Evolutionary conservation across 2,113 vertebrate species (phyloP).

Genomic region (Mohoua ochrocephala): DNA sequence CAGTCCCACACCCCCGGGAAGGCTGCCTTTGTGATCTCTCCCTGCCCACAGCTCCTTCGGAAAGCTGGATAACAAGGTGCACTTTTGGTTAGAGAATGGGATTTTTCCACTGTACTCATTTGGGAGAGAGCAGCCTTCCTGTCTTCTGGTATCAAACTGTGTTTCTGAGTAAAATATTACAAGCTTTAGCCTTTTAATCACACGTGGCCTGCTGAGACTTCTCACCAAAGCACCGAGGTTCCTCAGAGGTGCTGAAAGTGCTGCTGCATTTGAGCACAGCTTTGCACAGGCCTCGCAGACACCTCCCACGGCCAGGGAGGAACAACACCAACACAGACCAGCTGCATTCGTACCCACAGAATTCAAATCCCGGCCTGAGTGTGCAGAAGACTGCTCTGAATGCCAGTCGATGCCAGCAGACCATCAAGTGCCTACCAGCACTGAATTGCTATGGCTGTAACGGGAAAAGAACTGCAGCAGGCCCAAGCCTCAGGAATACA

Average conservation of each 20-base stretch:
- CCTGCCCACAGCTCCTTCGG: background rate
- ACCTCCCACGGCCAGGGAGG: background rate
- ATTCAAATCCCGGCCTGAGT: background rate
- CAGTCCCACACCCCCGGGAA: background rate
- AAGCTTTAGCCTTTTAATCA: background rate
- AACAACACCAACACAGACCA: background rate
- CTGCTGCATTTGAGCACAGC: background rate
- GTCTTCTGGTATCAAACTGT: background rate
- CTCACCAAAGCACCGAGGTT: background rate
- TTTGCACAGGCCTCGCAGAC: background rate
- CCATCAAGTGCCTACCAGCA: background rate
- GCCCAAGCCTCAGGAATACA: background rate
- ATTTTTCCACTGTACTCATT: background rate
- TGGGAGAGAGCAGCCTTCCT: background rate
- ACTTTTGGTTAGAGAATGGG: background rate
- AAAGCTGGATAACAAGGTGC: background rate
- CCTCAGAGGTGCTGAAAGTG: background rate
- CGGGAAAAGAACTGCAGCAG: background rate
- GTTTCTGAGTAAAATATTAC: rapidly evolving
- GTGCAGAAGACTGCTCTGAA: background rate
- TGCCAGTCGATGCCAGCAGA: background rate
- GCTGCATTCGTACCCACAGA: background rate
- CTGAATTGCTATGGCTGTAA: background rate
- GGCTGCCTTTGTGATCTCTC: background rate
- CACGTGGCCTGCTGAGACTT: background rate